These are phyloP conservation scores for Agonopterix heracliana DNA, from an alignment of 2,888 invertebrate species.

Conservation along the genomic window DNA sequence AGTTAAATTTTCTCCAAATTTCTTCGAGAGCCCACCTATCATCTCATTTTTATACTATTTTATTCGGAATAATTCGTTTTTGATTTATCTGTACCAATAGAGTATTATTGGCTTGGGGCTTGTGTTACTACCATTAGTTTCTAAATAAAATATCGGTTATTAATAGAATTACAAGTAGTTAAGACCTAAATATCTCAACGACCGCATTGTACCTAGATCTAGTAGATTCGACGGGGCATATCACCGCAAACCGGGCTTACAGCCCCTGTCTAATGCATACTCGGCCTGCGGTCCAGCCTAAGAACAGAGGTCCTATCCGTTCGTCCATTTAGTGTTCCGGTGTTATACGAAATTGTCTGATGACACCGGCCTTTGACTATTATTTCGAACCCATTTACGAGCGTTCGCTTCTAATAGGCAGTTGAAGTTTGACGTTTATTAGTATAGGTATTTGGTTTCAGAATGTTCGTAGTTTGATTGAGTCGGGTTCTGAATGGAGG, in stretches of 20 bases:
- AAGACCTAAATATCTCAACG: background rate
- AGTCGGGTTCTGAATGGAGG: slow-evolving; percentile 25
- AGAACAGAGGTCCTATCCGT: slow-evolving; percentile 28
- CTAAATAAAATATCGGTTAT: too few species aligned
- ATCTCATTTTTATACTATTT: too few species aligned
- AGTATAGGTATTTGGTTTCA: background rate
- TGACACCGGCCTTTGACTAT: slow-evolving; percentile 28
- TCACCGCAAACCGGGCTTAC: slow-evolving; percentile 31
- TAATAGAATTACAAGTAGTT: too few species aligned
- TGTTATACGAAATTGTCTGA: slow-evolving; percentile 9
- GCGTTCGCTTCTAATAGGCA: slow-evolving; percentile 19
- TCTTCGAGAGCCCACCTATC: too few species aligned
- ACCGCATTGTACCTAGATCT: slow-evolving; percentile 20
- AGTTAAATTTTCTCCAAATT: too few species aligned
- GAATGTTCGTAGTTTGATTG: slow-evolving; percentile 55
- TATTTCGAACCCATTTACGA: slow-evolving; percentile 10
- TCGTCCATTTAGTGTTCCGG: slow-evolving; percentile 30
- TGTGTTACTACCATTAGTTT: too few species aligned
- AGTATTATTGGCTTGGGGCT: too few species aligned
- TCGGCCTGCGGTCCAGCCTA: slow-evolving; percentile 24
- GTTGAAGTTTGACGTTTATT: slow-evolving; percentile 21
- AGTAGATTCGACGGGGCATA: slow-evolving; percentile 24
- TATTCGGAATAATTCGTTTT: too few species aligned
- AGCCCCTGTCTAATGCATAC: slow-evolving; percentile 35
- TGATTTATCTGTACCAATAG: too few species aligned